Evolutionary conservation across 2,888 invertebrate genomes (phyloP).

Genomic region (Pachymerium ferrugineum): DNA sequence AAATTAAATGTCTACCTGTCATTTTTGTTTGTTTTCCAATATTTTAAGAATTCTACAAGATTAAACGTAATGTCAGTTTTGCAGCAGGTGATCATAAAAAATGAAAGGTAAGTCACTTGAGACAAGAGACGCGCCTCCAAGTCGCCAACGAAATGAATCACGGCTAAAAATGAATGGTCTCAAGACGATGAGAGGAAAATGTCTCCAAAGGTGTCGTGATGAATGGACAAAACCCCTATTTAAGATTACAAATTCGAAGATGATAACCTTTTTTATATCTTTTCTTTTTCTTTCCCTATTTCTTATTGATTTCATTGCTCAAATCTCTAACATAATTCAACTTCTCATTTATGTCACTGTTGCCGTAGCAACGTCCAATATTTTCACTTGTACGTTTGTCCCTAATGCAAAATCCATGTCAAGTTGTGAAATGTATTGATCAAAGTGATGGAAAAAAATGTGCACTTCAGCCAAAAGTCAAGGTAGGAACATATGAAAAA

Average conservation of each 20-base stretch:
- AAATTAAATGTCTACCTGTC: not conserved
- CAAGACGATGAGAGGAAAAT: not conserved
- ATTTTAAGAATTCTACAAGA: not conserved
- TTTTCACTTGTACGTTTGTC: slow-evolving; percentile 16
- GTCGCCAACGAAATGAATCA: slow-evolving; percentile 5
- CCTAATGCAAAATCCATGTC: slow-evolving; percentile 27
- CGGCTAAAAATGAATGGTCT: not conserved
- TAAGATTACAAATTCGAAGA: not conserved
- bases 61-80: not conserved
- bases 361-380: not conserved
- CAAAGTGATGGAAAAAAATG: slow-evolving; percentile 7
- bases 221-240: not conserved
- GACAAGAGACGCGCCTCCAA: not conserved
- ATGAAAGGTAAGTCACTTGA: slow-evolving; percentile 17
- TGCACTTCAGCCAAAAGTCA: slow-evolving; percentile 7
- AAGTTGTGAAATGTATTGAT: slow-evolving; percentile 27
- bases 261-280: not conserved
- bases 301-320: not conserved
- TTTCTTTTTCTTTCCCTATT: not conserved
- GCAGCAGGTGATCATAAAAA: slow-evolving; percentile 3
- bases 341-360: slow-evolving; percentile 13
- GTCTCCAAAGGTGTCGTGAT: not conserved
- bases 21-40: not conserved
- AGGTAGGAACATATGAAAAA: not conserved
- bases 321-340: not conserved